Conservation (phyloP, 2,888 invertebrate species). For the Amphimallon solstitiale region DNA sequence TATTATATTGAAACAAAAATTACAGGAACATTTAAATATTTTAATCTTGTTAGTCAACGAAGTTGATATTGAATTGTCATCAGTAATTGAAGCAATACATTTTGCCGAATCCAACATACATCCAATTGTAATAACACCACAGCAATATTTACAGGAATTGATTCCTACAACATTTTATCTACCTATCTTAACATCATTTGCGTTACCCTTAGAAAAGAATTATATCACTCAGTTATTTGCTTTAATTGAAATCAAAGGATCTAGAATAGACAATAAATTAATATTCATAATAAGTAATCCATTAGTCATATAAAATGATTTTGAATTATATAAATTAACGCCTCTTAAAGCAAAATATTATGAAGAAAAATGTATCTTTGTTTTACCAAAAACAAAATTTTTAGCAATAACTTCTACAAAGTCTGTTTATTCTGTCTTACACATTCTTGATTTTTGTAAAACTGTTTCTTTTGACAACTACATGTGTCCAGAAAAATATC, state of each 20-base stretch:
- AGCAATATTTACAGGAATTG: constrained; percentile 15
- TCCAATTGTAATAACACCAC: neutral
- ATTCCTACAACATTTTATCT: neutral
- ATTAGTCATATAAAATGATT: constrained; percentile 12
- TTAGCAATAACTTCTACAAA: neutral
- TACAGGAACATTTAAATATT: constrained; percentile 6
- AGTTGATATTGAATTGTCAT: neutral
- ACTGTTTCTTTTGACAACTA: too few relatives aligned
- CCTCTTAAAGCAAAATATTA: neutral
- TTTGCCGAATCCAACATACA: too few relatives aligned
- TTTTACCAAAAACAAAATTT: neutral
- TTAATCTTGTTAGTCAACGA: neutral
- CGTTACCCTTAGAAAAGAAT: neutral
- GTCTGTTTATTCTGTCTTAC: neutral
- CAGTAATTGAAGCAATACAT: neutral
- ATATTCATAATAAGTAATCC: constrained; percentile 16
- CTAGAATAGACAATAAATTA: too few relatives aligned
- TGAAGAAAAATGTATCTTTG: neutral
- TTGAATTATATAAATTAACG: constrained; percentile 10
- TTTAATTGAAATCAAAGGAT: too few relatives aligned
- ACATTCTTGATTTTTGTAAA: constrained; percentile 11
- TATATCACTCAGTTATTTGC: neutral
- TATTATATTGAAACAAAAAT: constrained; percentile 1
- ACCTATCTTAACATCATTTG: neutral
- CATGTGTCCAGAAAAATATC: too few relatives aligned